phyloP scores from a whole-genome alignment of 2,113 vertebrate species.

The Romanogobio albipinnatus region DNA sequence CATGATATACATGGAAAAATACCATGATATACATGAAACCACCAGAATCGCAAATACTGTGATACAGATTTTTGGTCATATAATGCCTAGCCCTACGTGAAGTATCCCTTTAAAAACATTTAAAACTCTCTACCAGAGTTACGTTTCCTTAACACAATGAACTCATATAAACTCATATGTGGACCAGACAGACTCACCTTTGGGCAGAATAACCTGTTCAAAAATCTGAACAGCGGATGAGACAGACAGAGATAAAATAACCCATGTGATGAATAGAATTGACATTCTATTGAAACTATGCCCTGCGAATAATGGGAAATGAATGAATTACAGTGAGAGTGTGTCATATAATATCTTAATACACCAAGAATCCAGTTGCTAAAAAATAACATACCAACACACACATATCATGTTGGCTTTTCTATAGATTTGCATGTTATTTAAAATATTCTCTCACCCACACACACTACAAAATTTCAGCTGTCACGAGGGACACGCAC shows the following conservation, averaged over 20 bases:
- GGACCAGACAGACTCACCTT: slow-evolving; percentile 17
- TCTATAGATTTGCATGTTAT: slow-evolving; percentile 4
- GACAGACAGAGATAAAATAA: slow-evolving; percentile 47
- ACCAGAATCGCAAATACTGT: too few relatives aligned
- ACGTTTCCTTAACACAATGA: neutral
- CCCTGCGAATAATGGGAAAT: neutral
- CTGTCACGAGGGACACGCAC: slow-evolving; percentile 1
- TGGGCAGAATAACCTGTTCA: slow-evolving; percentile 50
- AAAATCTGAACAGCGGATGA: slow-evolving; percentile 41
- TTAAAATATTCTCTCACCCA: neutral
- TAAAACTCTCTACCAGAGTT: neutral
- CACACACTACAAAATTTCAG: neutral
- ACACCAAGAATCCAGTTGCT: neutral
- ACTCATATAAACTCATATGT: neutral
- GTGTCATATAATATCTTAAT: neutral
- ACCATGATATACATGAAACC: too few relatives aligned
- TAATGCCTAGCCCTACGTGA: neutral
- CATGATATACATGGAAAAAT: too few relatives aligned
- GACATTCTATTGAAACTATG: neutral
- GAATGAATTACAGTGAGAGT: neutral
- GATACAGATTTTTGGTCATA: too few relatives aligned
- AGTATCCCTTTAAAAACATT: neutral
- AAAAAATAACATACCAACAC: neutral
- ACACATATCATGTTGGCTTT: slow-evolving; percentile 19
- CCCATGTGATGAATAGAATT: slow-evolving; percentile 31